A percentile compares a stretch with the other conserved stretches of the same genome.
Conservation (phyloP, 2,888 invertebrate genomes). For the Dermolepida albohirtum region DNA sequence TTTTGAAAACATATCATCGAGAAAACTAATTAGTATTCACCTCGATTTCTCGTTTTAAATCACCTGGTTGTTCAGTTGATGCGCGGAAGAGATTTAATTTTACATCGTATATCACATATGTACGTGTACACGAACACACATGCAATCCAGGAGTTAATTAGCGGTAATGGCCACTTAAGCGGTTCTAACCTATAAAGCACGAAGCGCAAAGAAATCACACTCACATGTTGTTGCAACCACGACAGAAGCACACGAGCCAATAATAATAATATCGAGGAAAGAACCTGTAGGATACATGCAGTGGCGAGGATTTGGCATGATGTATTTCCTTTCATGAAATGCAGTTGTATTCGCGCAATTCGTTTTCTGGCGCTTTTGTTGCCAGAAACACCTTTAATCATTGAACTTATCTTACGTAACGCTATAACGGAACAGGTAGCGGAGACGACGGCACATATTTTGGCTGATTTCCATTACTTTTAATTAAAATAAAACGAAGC, state of each 20-base stretch:
- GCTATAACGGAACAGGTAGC: too few relatives aligned
- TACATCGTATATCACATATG: constrained; percentile 6
- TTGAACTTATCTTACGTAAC: constrained; percentile 16
- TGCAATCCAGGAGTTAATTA: constrained; percentile 28
- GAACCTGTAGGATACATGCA: background rate
- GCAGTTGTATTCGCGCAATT: background rate
- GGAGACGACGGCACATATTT: constrained; percentile 4
- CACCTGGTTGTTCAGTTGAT: constrained; percentile 26
- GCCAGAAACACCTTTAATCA: constrained; percentile 20
- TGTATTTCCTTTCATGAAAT: too few relatives aligned
- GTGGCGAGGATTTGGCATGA: background rate
- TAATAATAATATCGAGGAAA: background rate
- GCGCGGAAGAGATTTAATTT: constrained; percentile 31
- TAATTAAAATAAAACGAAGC: constrained; percentile 12
- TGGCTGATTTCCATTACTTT: constrained; percentile 13
- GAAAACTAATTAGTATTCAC: constrained; percentile 33
- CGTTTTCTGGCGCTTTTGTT: constrained; percentile 20
- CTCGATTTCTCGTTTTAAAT: constrained; percentile 36
- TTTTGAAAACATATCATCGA: background rate
- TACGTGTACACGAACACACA: background rate
- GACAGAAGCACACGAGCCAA: background rate
- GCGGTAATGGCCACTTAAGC: constrained; percentile 30
- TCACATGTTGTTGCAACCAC: background rate
- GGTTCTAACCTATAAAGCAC: constrained; percentile 35
- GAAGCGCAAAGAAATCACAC: constrained; percentile 1